phyloP scores from a whole-genome alignment of 2,113 vertebrate genomes.

The Sinosuthora webbiana region DNA sequence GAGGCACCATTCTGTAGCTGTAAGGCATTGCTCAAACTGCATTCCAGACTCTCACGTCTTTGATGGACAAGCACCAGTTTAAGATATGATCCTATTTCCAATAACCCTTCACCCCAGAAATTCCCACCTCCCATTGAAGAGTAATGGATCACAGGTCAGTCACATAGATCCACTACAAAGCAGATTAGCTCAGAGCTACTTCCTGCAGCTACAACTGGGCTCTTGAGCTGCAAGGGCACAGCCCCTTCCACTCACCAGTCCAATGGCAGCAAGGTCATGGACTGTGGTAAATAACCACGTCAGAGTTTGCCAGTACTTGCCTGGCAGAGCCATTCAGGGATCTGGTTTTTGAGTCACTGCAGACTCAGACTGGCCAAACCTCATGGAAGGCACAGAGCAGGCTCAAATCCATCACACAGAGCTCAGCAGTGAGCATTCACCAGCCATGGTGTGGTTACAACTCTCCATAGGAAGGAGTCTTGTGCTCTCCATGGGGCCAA shows the following conservation, averaged over 20 bases:
- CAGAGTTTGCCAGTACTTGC: background rate
- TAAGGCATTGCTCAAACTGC: background rate
- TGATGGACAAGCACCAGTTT: background rate
- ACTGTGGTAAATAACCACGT: background rate
- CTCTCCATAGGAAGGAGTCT: background rate
- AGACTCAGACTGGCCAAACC: background rate
- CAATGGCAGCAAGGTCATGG: background rate
- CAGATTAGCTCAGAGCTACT: background rate
- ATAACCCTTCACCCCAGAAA: background rate
- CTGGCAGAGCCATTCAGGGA: background rate
- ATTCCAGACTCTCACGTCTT: background rate
- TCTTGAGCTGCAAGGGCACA: accelerated
- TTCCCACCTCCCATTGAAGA: background rate
- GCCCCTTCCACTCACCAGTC: background rate
- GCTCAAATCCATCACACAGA: background rate
- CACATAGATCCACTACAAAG: accelerated
- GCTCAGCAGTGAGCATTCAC: accelerated
- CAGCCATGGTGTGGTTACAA: background rate
- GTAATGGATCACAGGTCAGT: background rate
- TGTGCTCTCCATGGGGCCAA: background rate
- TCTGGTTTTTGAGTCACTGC: background rate
- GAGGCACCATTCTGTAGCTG: background rate
- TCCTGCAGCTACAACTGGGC: background rate
- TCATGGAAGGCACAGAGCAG: background rate
- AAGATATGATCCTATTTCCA: background rate